These are phyloP conservation scores for Drosophila lowei DNA, from an alignment of 1,140 invertebrate species.

Conservation along the genomic window DNA sequence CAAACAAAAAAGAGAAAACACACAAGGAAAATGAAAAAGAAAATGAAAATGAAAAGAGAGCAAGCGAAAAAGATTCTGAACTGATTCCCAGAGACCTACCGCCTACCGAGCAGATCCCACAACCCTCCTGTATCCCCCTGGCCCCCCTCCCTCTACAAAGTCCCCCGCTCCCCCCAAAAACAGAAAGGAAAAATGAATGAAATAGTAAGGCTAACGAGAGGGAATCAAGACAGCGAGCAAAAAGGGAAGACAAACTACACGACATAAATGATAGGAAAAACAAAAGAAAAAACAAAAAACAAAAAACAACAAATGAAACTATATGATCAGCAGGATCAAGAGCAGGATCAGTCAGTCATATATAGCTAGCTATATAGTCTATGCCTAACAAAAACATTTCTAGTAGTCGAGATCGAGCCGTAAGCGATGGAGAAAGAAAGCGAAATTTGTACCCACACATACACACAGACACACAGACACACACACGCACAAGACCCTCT, in stretches of 20 bases:
- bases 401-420: slow-evolving; percentile 27
- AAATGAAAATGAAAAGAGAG: slow-evolving; percentile 13
- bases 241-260: not conserved
- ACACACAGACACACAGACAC: slow-evolving; percentile 4
- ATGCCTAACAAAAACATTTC: slow-evolving; percentile 52
- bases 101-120: slow-evolving; percentile 14
- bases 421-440: slow-evolving; percentile 85
- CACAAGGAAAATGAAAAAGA: slow-evolving; percentile 16
- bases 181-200: not conserved
- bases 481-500: slow-evolving; percentile 3
- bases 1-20: slow-evolving; percentile 31
- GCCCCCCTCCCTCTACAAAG: slow-evolving; percentile 8
- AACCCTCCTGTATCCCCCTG: no score
- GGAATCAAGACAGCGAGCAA: slow-evolving; percentile 47
- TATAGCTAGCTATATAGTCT: slow-evolving; percentile 66
- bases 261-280: not conserved
- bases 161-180: not conserved
- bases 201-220: slow-evolving; percentile 33
- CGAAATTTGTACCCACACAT: slow-evolving; percentile 32
- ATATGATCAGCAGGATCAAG: slow-evolving; percentile 28
- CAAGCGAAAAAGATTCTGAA: slow-evolving; percentile 21
- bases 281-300: slow-evolving; percentile 11
- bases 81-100: slow-evolving; percentile 13
- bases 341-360: slow-evolving; percentile 42
- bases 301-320: slow-evolving; percentile 20